Base-by-base conservation (phyloP, 2,113 vertebrate genomes). In the Anhinga rufa region DNA sequence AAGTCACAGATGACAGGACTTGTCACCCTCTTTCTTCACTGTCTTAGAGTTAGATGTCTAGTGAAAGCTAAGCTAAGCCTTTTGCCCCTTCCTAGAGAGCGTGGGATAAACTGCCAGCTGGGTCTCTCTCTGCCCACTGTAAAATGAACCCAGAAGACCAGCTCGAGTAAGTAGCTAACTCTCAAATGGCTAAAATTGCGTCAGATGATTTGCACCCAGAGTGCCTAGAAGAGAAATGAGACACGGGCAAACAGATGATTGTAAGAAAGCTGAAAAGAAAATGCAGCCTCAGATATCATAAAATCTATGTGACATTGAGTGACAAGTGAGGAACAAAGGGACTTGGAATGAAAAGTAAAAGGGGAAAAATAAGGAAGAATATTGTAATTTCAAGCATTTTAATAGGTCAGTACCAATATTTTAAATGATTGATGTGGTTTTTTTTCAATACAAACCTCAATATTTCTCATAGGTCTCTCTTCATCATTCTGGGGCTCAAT, bases 21-120 rank as follows among this genome's bases (percentile, higher is more conserved):
- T 65, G n/a, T 92, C 71, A 94, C 46, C 36, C 57, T 80, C 65
- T 78, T 86, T 86, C 81, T 79, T 74, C 3, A 0, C 90, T 93
- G 58, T 54, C 88, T 86, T 51, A 49, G 77, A 80, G 60, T 90
- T 77, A 55, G 77, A 54, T 82, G 69, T 84, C 80, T 90, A 82
- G 69, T 84, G 85, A 94, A 96, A 97, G 78, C 82, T 54, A 91
- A 95, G 58, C 75, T 94, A 80, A 91, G 82, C 88, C 87, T 94
- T 95, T 90, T 88, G 86, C 92, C 75, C 66, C 91, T 96, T 97
- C 95, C 90, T 95, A 90, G 95, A 96, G 91, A 96, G 95, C 20
- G 2, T 78, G 90, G 87, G 93, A 93, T 61, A 93, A 90, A 34
- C 62, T 87, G 58, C 90, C 95, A 94, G 94, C 96, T 95, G 93